Percentiles rank a stretch among this genome's conserved stretches.
Evolutionary conservation across 2,113 vertebrate species (phyloP).

Genomic region (Lophura nycthemera): DNA sequence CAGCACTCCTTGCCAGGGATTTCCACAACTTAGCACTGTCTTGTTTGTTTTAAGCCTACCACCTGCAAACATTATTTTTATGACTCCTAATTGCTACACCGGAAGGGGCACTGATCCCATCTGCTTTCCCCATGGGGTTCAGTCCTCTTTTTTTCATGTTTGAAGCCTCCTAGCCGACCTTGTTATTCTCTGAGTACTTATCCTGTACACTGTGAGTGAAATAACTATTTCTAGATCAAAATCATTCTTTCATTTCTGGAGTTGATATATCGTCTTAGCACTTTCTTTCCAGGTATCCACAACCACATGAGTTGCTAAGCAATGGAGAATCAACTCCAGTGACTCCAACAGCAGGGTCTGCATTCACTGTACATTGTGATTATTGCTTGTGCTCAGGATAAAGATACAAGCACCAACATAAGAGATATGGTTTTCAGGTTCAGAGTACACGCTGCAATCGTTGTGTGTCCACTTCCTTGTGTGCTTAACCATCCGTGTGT

Average conservation of each 20-base stretch:
- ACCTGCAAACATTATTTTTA: not conserved
- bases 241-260: not conserved
- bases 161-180: not conserved
- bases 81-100: not conserved
- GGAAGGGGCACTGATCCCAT: not conserved
- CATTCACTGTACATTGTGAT: not conserved
- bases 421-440: not conserved
- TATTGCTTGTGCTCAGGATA: not conserved
- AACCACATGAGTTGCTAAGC: not conserved
- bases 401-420: not conserved
- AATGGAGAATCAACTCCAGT: not conserved
- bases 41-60: conserved; percentile 19
- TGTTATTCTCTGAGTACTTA: not conserved
- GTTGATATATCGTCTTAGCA: not conserved
- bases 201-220: not conserved
- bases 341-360: not conserved
- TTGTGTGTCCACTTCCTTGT: not conserved
- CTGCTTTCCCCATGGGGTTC: not conserved
- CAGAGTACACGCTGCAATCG: not conserved
- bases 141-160: not conserved
- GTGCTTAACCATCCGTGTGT: not conserved
- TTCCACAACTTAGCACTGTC: not conserved
- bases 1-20: not conserved
- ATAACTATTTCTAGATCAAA: not conserved
- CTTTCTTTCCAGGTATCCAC: not conserved